Evolutionary conservation across 2,113 vertebrate species (phyloP).

Genomic region (Irena cyanogastra): DNA sequence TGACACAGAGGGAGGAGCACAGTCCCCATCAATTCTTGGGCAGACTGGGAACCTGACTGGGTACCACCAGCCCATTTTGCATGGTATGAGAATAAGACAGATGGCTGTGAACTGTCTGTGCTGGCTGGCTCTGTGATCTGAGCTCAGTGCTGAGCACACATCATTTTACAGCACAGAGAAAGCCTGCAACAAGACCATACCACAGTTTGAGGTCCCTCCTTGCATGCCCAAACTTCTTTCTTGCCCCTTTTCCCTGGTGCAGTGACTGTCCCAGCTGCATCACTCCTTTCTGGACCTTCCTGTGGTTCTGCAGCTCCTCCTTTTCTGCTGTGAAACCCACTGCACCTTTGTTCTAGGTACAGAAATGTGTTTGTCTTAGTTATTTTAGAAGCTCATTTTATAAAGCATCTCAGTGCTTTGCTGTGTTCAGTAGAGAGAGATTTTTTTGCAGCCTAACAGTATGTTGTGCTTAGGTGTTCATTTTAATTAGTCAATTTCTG

Average conservation of each 20-base stretch:
- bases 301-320: background rate
- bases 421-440: background rate
- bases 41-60: background rate
- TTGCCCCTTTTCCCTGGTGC: background rate
- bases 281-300: background rate
- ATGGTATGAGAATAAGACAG: background rate
- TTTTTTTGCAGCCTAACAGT: background rate
- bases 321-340: background rate
- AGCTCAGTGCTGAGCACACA: background rate
- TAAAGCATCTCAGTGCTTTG: background rate
- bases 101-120: background rate
- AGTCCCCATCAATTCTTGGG: background rate
- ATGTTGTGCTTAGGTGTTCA: background rate
- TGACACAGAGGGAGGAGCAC: background rate
- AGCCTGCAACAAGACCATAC: background rate
- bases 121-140: background rate
- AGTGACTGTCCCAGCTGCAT: background rate
- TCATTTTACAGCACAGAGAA: background rate
- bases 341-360: background rate
- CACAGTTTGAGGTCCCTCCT: background rate
- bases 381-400: background rate
- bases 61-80: background rate
- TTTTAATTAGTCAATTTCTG: background rate
- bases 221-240: background rate
- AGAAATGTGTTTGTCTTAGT: background rate